Evolutionary conservation across 2,797 vertebrate species (phyloP), one percentile per base, ranked within the genome.

Genomic region (Silurus lanzhouensis): DNA sequence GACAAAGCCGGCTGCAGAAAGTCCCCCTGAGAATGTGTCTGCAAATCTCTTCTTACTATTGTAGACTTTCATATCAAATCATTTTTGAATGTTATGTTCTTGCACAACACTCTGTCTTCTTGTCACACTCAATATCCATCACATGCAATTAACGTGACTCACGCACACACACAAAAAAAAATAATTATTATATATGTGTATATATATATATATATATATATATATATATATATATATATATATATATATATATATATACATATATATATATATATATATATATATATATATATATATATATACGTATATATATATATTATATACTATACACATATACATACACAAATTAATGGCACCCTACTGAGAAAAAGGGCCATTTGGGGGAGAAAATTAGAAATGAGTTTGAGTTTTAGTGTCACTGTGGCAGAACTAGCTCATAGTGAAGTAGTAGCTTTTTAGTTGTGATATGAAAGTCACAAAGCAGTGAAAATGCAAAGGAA

Each of bases 31-130:
- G 76, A 44, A 52, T 52, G 48, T 52, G 48, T 52, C 8, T 52
- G 4, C 48, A 52, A 52, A 83, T 90, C 85, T 87, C 83, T 83
- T 89, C 84, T 88, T 91, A 92, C 91, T 91, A 89, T 87, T 86
- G 89, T 52, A 31, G 75, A 38, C 83, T 87, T 86, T 86, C 61
- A 78, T 86, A 85, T 87, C 87, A 91, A 89, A 90, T 83, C 89
- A 78, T 87, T 86, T 38, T 76, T 66, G 78, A 52, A 77, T 82
- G 74, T 22, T 38, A 60, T 87, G 83, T 88, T 87, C 80, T 90
- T 90, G 81, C 84, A 84, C 87, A 89, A 90, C 58, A 81, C 72
- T 88, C 79, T 81, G 82, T 75, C 82, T 82, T 86, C 70, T 60
- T 68, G 20, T 68, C 61, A 64, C 77, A 81, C 86, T 44, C 83